Evolutionary conservation across 2,797 vertebrate genomes (phyloP), one percentile per base, ranked within the genome.

Genomic region (Eptatretus atami): DNA sequence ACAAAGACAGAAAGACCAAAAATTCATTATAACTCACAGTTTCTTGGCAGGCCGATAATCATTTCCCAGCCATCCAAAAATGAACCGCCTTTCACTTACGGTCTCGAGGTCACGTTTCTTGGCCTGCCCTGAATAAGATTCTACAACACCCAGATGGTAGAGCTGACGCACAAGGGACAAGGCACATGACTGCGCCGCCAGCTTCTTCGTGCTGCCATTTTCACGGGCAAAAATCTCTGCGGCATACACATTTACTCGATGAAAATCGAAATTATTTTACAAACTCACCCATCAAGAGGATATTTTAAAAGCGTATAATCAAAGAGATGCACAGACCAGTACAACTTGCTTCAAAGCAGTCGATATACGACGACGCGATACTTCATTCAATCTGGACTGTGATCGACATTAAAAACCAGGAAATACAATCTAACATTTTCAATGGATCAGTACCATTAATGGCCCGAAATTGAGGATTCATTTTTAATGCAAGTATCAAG

Each of bases 141-240:
- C 88, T 54, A 96, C 76, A 54, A 95, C 77, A 0, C 75, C 76
- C 44, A 96, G 79, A 65, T 96, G 90, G 73, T 83, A 96, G 3
- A 96, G 79, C 67, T 96, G 90, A 6, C 90, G 80, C 10, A 96
- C 78, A 70, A 95, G 73, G 44, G 90, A 96, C 19, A 94, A 77
- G 1, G 88, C 85, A 67, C 85, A 94, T 9, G 86, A 83, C 68
- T 96, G 90, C 1, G 90, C 88, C 12, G 90, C 90, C 74, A 96
- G 71, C 74, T 95, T 96, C 74, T 96, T 96, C 73, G 90, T 96
- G 53, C 86, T 93, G 67, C 90, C 88, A 12, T 96, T 87, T 65
- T 96, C 90, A 1, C 88, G 79, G 14, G 82, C 78, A 14, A 76
- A 79, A 71, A 96, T 80, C 69, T 78, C 90, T 96, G 69, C 6